Evolutionary conservation across 2,113 vertebrate species (phyloP), one percentile per base, ranked within the genome.

Genomic region (Centrocercus urophasianus): DNA sequence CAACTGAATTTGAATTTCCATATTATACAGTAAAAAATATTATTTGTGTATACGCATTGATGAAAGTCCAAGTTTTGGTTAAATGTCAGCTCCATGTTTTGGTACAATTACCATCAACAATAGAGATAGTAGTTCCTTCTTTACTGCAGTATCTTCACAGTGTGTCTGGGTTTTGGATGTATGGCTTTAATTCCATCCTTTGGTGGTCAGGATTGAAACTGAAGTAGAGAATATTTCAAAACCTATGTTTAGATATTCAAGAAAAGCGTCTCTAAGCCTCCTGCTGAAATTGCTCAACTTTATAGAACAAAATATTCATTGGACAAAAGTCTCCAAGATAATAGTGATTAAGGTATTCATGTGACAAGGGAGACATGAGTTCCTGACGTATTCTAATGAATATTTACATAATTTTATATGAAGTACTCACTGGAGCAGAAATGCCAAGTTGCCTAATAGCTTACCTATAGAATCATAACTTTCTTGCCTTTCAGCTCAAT

Each of bases 371-470:
- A 91, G 85, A 94, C 0, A 3, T 10, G 67, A 82, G 82, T 22
- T 93, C 88, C 93, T 96, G 92, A 91, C 92, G 80, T 38, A 71
- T 93, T 50, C 50, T 91, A 95, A 91, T 91, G 92, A 90, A 95
- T 95, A 96, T 96, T 96, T 96, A 94, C 93, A 95, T 94, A 94
- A 96, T 91, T 94, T 91, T 70, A 56, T 93, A 56, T 93, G 88
- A 95, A 96, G 72, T 77, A 83, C 88, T 94, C 95, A 86, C 36
- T 85, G 75, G 64, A 96, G 93, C 88, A 95, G 93, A 95, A 95
- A 88, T 72, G 91, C 85, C 40, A 94, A 94, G 88, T 95, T 93
- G 90, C 75, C 88, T 95, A 86, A 93, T 89, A 75, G 48, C 56
- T 95, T 94, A 96, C 90, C 92, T 96, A 95, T 88, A 88, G 95